These are phyloP conservation scores for Lampropteryx suffumata DNA, from an alignment of 2,888 invertebrate genomes.

Conservation along the genomic window DNA sequence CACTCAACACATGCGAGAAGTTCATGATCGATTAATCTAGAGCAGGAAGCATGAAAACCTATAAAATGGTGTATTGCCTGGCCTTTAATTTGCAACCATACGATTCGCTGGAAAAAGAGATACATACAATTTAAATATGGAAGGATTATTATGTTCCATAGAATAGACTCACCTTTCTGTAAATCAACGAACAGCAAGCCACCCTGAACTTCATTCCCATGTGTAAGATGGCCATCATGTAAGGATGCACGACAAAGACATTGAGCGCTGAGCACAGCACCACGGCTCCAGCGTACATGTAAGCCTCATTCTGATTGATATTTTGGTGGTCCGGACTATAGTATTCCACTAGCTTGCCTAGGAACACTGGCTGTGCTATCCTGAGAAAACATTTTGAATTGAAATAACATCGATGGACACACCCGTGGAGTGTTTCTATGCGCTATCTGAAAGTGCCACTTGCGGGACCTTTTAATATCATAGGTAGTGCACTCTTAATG, in stretches of 20 bases:
- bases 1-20: too few species aligned
- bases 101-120: too few species aligned
- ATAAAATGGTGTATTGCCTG: too few species aligned
- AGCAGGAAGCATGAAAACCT: too few species aligned
- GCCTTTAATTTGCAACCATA: too few species aligned
- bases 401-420: not conserved
- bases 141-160: too few species aligned
- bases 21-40: too few species aligned
- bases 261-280: constrained; percentile 88
- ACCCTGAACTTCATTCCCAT: constrained; percentile 93
- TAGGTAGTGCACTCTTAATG: too few species aligned
- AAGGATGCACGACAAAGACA: constrained; percentile 93
- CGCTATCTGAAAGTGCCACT: too few species aligned
- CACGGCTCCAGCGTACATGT: constrained; percentile 88
- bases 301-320: constrained; percentile 83
- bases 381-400: constrained; percentile 49
- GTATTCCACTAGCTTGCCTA: constrained; percentile 84
- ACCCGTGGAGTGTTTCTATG: too few species aligned
- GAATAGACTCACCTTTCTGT: constrained; percentile 84
- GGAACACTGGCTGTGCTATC: constrained; percentile 84
- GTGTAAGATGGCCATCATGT: constrained; percentile 91
- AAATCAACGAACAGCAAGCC: constrained; percentile 91
- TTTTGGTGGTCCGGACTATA: constrained; percentile 69
- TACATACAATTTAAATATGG: too few species aligned
- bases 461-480: too few species aligned